phyloP scores from a whole-genome alignment of 2,888 invertebrate species.

The Campoplex nolae region DNA sequence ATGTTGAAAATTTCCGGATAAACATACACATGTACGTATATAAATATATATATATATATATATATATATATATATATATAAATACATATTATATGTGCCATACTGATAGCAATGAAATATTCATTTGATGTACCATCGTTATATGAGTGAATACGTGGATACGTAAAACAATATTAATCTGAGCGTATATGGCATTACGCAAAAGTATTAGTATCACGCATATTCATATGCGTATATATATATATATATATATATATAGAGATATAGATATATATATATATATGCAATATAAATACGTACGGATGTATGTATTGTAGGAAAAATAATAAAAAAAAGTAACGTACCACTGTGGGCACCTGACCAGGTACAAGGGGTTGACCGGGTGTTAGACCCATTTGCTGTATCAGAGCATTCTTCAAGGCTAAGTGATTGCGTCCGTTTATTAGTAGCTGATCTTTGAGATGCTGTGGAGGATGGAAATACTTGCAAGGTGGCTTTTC shows the following conservation, averaged over 20 bases:
- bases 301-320: conserved; percentile 13
- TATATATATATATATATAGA: no score
- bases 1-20: conserved; percentile 11
- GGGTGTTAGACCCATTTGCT: conserved; percentile 97
- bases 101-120: conserved; percentile 42
- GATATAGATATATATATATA: background rate
- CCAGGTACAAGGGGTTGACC: conserved; percentile 96
- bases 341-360: conserved; percentile 97
- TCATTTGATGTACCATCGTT: conserved; percentile 41
- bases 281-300: conserved; percentile 10
- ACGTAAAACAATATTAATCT: conserved; percentile 51
- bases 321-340: conserved; percentile 82
- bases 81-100: conserved; percentile 10
- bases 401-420: conserved; percentile 98
- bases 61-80: background rate
- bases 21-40: conserved; percentile 23
- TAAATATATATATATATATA: background rate
- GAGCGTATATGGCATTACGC: conserved; percentile 74
- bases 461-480: conserved; percentile 99
- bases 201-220: conserved; percentile 68
- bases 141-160: conserved; percentile 33
- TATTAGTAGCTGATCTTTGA: conserved; percentile 99
- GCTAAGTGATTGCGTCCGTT: conserved; percentile 99
- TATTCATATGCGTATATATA: background rate
- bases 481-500: conserved; percentile 99